These are phyloP conservation scores for Linyphia triangularis DNA, from an alignment of 2,888 invertebrate genomes.

Conservation along the genomic window DNA sequence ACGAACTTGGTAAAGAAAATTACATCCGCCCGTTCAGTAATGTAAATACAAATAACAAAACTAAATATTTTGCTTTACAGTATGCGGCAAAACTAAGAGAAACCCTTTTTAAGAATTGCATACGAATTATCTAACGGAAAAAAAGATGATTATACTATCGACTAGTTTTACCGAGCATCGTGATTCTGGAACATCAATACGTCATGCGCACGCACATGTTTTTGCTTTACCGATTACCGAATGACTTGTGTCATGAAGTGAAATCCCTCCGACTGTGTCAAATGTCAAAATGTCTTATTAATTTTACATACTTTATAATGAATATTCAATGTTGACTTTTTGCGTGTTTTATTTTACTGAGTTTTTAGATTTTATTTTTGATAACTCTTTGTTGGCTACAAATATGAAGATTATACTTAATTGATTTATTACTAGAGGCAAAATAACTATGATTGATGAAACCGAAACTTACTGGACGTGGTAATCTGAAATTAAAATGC, in stretches of 20 bases:
- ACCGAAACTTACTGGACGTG: neutral
- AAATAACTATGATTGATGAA: constrained; percentile 4
- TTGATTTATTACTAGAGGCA: neutral
- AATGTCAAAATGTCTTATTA: neutral
- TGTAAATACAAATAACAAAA: too few relatives aligned
- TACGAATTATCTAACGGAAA: too few relatives aligned
- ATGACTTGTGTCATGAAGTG: neutral
- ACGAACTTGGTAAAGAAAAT: too few relatives aligned
- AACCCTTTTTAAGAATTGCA: neutral
- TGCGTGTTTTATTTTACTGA: neutral
- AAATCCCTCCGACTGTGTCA: neutral
- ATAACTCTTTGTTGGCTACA: neutral
- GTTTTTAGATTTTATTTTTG: neutral
- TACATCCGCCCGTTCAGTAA: too few relatives aligned
- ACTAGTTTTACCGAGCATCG: neutral
- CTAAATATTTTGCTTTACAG: too few relatives aligned
- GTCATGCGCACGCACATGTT: neutral
- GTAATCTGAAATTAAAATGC: constrained; percentile 22
- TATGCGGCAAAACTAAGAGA: neutral
- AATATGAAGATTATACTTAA: neutral
- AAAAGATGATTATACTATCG: neutral
- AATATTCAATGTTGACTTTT: neutral
- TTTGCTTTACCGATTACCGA: neutral
- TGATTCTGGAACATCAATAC: too few relatives aligned
- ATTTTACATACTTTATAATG: neutral